These are phyloP conservation scores for Dyspetes luteomarginatus DNA, from an alignment of 2,888 invertebrate genomes.

Conservation along the genomic window DNA sequence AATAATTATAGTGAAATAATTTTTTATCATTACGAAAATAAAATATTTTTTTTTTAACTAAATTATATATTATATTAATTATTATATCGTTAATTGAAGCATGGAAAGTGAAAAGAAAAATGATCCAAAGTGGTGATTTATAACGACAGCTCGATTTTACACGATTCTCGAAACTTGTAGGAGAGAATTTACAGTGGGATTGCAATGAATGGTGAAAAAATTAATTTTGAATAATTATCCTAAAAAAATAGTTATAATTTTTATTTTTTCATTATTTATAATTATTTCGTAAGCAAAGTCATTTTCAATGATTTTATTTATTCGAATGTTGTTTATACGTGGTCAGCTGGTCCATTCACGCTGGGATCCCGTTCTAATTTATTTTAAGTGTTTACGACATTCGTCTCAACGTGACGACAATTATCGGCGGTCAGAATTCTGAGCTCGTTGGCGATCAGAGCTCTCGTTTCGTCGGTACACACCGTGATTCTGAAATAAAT, in stretches of 20 bases:
- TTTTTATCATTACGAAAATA: too few species aligned
- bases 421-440: constrained; percentile 81
- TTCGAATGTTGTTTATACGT: neutral
- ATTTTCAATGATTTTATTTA: constrained; percentile 3
- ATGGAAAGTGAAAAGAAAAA: too few species aligned
- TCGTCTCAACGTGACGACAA: constrained; percentile 74
- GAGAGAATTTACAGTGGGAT: too few species aligned
- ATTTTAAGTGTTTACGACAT: constrained; percentile 75
- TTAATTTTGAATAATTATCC: neutral
- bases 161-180: too few species aligned
- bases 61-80: too few species aligned
- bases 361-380: neutral
- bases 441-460: constrained; percentile 88
- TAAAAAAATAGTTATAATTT: constrained; percentile 2
- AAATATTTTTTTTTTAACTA: too few species aligned
- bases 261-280: constrained; percentile 2
- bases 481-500: constrained; percentile 87
- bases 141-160: too few species aligned
- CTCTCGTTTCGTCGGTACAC: constrained; percentile 88
- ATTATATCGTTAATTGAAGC: too few species aligned
- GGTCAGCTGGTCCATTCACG: neutral
- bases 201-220: neutral
- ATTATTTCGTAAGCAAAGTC: neutral
- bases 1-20: too few species aligned
- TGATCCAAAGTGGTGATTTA: too few species aligned